Conservation (phyloP, 2,888 invertebrate genomes). For the Harmothoe impar region DNA sequence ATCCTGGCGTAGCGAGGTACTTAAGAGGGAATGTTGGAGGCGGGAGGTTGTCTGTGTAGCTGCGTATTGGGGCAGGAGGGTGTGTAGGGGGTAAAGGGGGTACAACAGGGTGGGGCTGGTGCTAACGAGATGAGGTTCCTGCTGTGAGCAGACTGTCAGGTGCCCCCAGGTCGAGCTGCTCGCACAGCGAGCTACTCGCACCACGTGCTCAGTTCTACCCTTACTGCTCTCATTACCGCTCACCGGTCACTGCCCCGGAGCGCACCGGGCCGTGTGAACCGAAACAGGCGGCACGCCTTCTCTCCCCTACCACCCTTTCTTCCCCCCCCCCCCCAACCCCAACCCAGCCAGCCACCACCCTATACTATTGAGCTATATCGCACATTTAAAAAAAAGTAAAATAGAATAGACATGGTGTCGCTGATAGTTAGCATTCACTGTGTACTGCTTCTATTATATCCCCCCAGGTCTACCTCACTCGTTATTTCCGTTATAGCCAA, state of each 20-base stretch:
- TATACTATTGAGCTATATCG: no score
- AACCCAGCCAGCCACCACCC: no score
- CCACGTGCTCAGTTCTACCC: neutral
- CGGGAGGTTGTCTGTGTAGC: no score
- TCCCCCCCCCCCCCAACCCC: no score
- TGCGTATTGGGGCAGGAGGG: neutral
- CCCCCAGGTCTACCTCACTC: no score
- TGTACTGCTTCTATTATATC: no score
- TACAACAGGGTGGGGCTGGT: neutral
- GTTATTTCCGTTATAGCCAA: neutral
- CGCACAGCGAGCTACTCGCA: no score
- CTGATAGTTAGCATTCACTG: no score
- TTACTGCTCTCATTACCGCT: constrained; percentile 26
- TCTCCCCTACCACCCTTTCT: neutral
- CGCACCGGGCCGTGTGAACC: neutral
- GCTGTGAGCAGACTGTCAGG: neutral
- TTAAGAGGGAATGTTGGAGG: no score
- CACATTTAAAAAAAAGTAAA: no score
- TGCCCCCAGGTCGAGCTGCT: neutral
- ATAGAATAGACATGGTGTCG: no score
- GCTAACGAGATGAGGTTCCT: neutral
- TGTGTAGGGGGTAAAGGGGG: neutral
- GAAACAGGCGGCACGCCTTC: neutral
- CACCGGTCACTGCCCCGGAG: constrained; percentile 13
- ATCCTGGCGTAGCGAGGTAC: no score